These are phyloP conservation scores for Oryzias javanicus DNA, from an alignment of 2,113 vertebrate species.

Conservation along the genomic window DNA sequence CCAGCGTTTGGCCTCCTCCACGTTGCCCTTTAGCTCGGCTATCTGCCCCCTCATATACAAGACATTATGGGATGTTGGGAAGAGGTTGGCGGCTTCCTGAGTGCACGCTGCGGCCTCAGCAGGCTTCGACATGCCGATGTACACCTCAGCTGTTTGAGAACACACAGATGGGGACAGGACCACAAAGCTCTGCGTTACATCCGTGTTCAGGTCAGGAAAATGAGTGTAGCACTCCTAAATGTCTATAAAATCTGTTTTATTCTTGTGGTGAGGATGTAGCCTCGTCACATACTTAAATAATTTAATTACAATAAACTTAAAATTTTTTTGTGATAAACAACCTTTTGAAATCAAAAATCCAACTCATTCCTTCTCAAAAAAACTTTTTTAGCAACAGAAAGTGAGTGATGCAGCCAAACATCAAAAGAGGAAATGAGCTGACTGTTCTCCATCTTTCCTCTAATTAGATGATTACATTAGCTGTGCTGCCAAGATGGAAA, in stretches of 20 bases:
- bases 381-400: slow-evolving; percentile 6
- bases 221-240: no score
- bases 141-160: slow-evolving; percentile 87
- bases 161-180: not conserved
- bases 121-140: slow-evolving; percentile 93
- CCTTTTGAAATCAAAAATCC: not conserved
- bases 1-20: slow-evolving; percentile 94
- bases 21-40: slow-evolving; percentile 90
- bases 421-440: slow-evolving; percentile 49
- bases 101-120: slow-evolving; percentile 93
- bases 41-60: slow-evolving; percentile 97
- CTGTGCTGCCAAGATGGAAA: slow-evolving; percentile 46
- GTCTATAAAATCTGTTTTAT: no score
- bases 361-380: no score
- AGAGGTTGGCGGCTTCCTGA: slow-evolving; percentile 97
- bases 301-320: no score
- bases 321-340: no score
- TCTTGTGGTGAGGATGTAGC: no score
- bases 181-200: no score
- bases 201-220: no score
- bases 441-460: slow-evolving; percentile 26
- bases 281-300: no score
- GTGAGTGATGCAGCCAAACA: slow-evolving; percentile 4
- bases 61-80: slow-evolving; percentile 94
- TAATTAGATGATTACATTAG: slow-evolving; percentile 58